phyloP scores from a whole-genome alignment of 2,888 invertebrate species.

The Tetramorium bicarinatum region DNA sequence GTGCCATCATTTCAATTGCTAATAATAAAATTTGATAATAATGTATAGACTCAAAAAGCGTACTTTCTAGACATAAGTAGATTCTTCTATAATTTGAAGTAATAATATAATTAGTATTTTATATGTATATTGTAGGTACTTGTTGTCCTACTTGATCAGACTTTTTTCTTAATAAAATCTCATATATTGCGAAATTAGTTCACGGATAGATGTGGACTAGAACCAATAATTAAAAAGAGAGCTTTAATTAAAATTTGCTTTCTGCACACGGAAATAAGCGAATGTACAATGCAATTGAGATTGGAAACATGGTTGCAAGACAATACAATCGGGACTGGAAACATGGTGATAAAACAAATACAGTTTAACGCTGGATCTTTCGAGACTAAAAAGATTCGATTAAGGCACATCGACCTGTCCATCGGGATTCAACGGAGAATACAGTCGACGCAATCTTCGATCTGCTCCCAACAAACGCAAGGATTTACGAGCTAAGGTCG shows the following conservation, averaged over 20 bases:
- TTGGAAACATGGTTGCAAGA: background rate
- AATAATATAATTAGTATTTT: background rate
- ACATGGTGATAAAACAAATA: background rate
- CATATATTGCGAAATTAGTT: background rate
- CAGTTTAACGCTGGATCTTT: background rate
- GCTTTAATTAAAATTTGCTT: background rate
- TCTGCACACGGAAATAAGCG: background rate
- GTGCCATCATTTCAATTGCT: background rate
- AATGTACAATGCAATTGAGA: background rate
- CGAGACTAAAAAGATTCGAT: constrained; percentile 35
- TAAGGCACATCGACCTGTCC: constrained; percentile 30
- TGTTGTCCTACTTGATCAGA: background rate
- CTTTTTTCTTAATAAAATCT: constrained; percentile 10
- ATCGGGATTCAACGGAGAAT: constrained; percentile 58
- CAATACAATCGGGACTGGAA: background rate
- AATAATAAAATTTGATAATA: background rate
- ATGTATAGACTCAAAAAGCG: background rate
- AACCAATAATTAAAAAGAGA: background rate
- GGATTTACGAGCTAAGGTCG: constrained; percentile 73
- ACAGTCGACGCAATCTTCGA: constrained; percentile 71
- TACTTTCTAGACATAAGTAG: background rate
- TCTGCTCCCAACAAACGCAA: constrained; percentile 67
- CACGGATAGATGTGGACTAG: background rate
- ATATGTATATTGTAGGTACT: background rate
- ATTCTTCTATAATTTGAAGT: background rate